phyloP scores from a whole-genome alignment of 2,888 invertebrate species.

The Parnassius mnemosyne region DNA sequence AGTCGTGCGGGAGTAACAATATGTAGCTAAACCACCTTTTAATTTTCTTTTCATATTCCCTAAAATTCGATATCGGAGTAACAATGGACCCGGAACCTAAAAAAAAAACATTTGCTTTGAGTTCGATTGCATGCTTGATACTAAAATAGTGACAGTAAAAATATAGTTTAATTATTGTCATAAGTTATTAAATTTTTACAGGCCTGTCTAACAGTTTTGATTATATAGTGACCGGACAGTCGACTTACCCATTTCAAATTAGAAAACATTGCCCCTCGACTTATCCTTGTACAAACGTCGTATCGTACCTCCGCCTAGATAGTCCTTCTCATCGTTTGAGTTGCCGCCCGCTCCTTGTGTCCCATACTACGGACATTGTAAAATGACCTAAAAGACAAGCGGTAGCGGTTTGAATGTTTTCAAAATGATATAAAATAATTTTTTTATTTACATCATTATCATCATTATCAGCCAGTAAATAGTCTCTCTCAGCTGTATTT shows the following conservation, averaged over 20 bases:
- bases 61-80: too few species aligned
- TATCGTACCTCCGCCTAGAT: constrained; percentile 47
- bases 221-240: constrained; percentile 39
- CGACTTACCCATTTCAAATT: constrained; percentile 63
- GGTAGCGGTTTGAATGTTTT: background rate
- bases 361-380: constrained; percentile 30
- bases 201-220: constrained; percentile 14
- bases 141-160: background rate
- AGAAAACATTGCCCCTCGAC: constrained; percentile 62
- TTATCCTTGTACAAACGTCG: constrained; percentile 61
- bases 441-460: too few species aligned
- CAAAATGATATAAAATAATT: too few species aligned
- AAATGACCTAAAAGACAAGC: constrained; percentile 27
- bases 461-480: too few species aligned
- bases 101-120: too few species aligned
- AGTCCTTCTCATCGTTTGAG: constrained; percentile 63
- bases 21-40: too few species aligned
- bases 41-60: too few species aligned
- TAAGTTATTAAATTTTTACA: background rate
- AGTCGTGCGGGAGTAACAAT: too few species aligned
- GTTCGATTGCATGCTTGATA: too few species aligned
- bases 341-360: constrained; percentile 51
- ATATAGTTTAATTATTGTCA: constrained; percentile 4
- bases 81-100: too few species aligned
- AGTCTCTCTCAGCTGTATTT: too few species aligned